Evolutionary conservation across 2,888 invertebrate species (phyloP), one percentile per base, ranked within the genome.

Genomic region (Hermaeophaga mercurialis): DNA sequence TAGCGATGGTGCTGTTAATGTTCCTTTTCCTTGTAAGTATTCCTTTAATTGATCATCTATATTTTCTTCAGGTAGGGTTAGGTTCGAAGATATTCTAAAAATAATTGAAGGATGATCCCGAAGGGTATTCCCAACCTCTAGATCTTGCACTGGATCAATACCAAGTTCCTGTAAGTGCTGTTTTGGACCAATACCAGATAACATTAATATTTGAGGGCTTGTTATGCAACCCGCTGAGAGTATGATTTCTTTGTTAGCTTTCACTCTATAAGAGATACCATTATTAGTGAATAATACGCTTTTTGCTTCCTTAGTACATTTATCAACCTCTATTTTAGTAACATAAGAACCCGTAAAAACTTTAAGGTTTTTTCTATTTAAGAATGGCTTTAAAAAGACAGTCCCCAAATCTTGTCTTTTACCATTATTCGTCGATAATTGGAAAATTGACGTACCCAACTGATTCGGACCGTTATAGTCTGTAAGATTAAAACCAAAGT

Each of bases 171-270:
- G 18, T 12, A 73, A 46, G 18, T 69, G 64, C 3, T 60, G 44
- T 36, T 55, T 43, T 1, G 71, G 71, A 2, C 73, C 73, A n/a
- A 73, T 58, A 12, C 71, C 73, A 14, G 70, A 71, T 4, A 71
- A 44, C 69, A 70, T 68, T 8, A 73, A 47, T 1, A 72, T 41
- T 50, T 69, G 70, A 0, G 72, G 71, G 7, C 70, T 85, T 65
- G 89, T 90, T 54, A 93, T 86, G 0, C 91, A 84, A 0, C 92
- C 92, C 1, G 87, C 90, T 7, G 88, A 85, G 2, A 91, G 61
- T 52, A 93, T 86, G 0, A 92, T 84, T 75, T 89, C 89, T 66
- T 82, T 84, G 36, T 80, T 78, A 0, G 86, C 88, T 52, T 68
- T 71, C 0, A 84, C 83, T 39, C 75, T 75, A 22, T 76, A 75